Conservation (phyloP, 2,888 invertebrate species). For the Homarus gammarus region DNA sequence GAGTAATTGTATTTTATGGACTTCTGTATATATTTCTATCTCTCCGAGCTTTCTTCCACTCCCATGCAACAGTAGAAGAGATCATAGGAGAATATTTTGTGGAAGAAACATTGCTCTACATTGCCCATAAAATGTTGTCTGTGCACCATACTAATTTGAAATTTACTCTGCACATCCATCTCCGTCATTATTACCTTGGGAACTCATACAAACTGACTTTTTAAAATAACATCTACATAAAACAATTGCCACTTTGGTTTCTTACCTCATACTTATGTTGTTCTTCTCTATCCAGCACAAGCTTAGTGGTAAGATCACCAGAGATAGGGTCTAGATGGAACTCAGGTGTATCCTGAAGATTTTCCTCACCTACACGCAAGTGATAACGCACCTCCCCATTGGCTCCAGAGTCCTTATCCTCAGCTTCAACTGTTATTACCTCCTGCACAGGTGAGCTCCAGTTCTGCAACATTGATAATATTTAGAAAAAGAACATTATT, state of each 20-base stretch:
- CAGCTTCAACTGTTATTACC: slow-evolving; percentile 89
- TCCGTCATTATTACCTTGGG: background rate
- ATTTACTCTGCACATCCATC: no score
- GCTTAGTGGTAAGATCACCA: slow-evolving; percentile 90
- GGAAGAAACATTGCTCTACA: no score
- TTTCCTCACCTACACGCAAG: slow-evolving; percentile 84
- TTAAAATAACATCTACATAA: no score
- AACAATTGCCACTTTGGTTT: no score
- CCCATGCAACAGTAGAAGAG: no score
- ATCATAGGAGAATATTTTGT: no score
- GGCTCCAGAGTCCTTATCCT: slow-evolving; percentile 89
- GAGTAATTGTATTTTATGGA: background rate
- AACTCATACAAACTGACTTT: no score
- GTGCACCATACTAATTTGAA: no score
- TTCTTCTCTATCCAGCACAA: slow-evolving; percentile 88
- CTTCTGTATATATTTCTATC: no score
- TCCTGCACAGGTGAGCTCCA: slow-evolving; percentile 83
- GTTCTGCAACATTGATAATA: slow-evolving; percentile 17
- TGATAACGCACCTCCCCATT: slow-evolving; percentile 92
- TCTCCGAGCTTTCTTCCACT: no score
- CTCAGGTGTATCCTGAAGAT: slow-evolving; percentile 89
- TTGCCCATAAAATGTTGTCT: no score
- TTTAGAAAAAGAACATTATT: background rate
- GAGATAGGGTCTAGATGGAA: slow-evolving; percentile 88
- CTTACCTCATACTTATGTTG: slow-evolving; percentile 84